Conservation (phyloP, 1,140 invertebrate species). For the Pogonomyrmex barbatus region DNA sequence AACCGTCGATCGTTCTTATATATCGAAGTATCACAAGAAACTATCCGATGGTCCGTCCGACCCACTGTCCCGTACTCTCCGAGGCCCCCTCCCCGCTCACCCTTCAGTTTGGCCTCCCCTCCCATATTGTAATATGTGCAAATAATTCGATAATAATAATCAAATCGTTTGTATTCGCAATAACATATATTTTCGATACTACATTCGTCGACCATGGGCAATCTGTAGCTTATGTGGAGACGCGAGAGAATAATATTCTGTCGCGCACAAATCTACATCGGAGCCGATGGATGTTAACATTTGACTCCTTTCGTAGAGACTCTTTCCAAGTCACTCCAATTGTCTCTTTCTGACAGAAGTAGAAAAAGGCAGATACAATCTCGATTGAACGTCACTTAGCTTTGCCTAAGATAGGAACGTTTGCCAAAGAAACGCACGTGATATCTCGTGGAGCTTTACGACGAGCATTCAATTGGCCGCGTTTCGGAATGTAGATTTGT, state of each 20-base stretch:
- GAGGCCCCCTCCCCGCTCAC: constrained; percentile 54
- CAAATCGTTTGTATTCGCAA: constrained; percentile 74
- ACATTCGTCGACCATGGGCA: constrained; percentile 64
- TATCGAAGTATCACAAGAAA: constrained; percentile 54
- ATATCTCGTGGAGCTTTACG: background rate
- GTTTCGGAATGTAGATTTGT: constrained; percentile 34
- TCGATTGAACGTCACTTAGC: background rate
- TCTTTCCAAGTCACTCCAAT: background rate
- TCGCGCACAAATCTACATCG: constrained; percentile 18
- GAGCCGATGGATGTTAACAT: background rate
- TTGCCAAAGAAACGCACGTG: background rate
- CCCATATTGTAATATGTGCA: constrained; percentile 79
- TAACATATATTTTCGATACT: constrained; percentile 80
- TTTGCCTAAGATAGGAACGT: background rate
- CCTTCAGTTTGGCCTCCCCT: constrained; percentile 62
- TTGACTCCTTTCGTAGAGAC: background rate
- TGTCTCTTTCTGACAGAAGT: background rate
- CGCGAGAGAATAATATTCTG: background rate
- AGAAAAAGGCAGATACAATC: background rate
- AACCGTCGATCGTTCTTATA: constrained; percentile 66
- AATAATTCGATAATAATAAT: constrained; percentile 82
- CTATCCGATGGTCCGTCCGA: constrained; percentile 75
- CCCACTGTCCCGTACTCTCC: constrained; percentile 67
- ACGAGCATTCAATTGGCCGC: background rate
- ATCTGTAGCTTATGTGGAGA: constrained; percentile 22